phyloP scores from a whole-genome alignment of 2,797 vertebrate species.

The Chelon labrosus region DNA sequence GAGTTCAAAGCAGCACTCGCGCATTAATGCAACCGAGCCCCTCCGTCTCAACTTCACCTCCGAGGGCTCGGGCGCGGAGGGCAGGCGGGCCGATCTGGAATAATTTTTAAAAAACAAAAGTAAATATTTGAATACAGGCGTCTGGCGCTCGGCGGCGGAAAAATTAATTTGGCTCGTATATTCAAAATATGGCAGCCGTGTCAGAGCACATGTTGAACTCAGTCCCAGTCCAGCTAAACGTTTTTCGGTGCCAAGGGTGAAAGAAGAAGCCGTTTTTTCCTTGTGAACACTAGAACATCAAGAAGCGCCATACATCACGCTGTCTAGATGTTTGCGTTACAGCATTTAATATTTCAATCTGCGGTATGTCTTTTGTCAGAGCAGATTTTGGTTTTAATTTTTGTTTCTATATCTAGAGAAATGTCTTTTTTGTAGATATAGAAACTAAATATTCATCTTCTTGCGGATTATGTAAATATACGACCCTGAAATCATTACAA shows the following conservation, averaged over 20 bases:
- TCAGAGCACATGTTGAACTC: conserved; percentile 41
- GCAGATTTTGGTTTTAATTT: background rate
- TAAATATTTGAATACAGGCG: conserved; percentile 48
- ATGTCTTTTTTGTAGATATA: background rate
- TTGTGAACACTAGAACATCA: background rate
- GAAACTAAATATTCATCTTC: background rate
- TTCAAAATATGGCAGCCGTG: conserved; percentile 39
- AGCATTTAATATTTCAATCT: background rate
- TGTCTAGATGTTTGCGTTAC: background rate
- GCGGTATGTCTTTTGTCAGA: background rate
- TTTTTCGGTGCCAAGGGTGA: conserved; percentile 28
- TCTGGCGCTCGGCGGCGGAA: conserved; percentile 36
- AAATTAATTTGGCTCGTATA: conserved; percentile 39
- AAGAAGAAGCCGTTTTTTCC: conserved; percentile 16
- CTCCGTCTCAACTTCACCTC: conserved; percentile 33
- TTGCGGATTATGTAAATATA: background rate
- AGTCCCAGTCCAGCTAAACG: conserved; percentile 38
- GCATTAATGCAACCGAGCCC: conserved; percentile 42
- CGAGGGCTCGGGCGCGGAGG: conserved; percentile 8
- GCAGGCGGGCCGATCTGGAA: conserved; percentile 16
- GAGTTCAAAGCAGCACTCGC: conserved; percentile 28
- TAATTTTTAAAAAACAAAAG: conserved; percentile 15
- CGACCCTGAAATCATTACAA: background rate
- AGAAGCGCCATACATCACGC: background rate
- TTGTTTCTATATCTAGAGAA: background rate